These are phyloP conservation scores for Siniperca undulata DNA, from an alignment of 2,797 vertebrate species.

Conservation along the genomic window DNA sequence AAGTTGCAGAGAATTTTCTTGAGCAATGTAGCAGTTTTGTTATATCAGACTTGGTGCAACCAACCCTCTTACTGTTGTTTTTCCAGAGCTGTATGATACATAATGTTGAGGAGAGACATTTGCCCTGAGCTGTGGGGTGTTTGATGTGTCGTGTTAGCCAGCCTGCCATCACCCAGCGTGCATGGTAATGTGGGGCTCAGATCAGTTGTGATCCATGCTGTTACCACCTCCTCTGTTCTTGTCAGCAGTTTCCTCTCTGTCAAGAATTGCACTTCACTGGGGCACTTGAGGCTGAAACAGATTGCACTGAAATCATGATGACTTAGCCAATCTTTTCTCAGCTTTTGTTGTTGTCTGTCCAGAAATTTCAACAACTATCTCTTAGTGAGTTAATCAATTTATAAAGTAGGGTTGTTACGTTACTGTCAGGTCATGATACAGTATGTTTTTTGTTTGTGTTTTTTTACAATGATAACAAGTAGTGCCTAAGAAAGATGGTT, in stretches of 20 bases:
- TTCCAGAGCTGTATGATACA: neutral
- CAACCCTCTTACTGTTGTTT: neutral
- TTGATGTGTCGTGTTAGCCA: slow-evolving; percentile 25
- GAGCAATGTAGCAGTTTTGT: neutral
- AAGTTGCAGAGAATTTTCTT: neutral
- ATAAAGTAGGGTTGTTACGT: neutral
- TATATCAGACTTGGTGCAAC: slow-evolving; percentile 1
- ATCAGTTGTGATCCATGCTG: slow-evolving; percentile 53
- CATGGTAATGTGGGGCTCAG: slow-evolving; percentile 27
- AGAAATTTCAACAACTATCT: neutral
- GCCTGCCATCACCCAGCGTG: slow-evolving; percentile 48
- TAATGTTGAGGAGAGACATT: slow-evolving; percentile 9
- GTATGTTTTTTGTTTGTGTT: neutral
- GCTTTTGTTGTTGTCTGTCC: slow-evolving; percentile 5
- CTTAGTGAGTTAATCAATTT: slow-evolving; percentile 1
- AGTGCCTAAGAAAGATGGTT: neutral
- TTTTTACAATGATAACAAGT: neutral
- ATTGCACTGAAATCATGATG: slow-evolving; percentile 32
- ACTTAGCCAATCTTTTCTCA: slow-evolving; percentile 8
- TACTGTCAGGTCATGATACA: slow-evolving; percentile 2
- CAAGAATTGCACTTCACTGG: slow-evolving; percentile 29
- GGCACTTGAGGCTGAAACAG: slow-evolving; percentile 28
- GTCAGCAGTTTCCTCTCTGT: slow-evolving; percentile 54
- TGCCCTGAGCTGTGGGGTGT: slow-evolving; percentile 17
- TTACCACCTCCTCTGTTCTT: slow-evolving; percentile 62